Conservation (phyloP, 2,797 vertebrate species). For the Hoplostethus mediterraneus region DNA sequence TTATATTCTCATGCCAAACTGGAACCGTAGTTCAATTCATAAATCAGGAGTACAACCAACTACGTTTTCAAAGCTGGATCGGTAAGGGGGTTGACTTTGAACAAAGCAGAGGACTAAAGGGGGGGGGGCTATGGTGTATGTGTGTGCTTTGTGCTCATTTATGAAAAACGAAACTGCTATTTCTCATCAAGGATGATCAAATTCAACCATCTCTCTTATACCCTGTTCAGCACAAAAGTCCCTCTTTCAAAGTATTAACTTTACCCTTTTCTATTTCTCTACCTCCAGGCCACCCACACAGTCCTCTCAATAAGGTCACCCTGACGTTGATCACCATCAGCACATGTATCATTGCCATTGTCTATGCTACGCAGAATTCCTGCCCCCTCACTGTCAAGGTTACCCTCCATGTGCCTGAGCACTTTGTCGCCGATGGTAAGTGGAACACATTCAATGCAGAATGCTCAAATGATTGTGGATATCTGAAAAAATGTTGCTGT, state of each 20-base stretch:
- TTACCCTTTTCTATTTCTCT: constrained; percentile 40
- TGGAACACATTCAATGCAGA: constrained; percentile 34
- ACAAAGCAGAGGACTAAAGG: background rate
- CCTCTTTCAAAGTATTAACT: constrained; percentile 27
- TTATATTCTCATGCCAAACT: constrained; percentile 44
- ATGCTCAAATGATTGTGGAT: background rate
- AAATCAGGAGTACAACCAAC: constrained; percentile 59
- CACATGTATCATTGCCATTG: constrained; percentile 94
- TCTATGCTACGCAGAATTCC: constrained; percentile 94
- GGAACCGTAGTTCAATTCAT: constrained; percentile 49
- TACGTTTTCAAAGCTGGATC: constrained; percentile 23
- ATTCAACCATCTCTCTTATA: constrained; percentile 4
- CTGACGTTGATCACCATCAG: constrained; percentile 96
- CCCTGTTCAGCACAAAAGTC: constrained; percentile 9
- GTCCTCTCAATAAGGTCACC: constrained; percentile 95
- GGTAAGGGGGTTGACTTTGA: background rate
- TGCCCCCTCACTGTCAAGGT: constrained; percentile 97
- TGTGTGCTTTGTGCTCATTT: background rate
- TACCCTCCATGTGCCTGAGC: constrained; percentile 96
- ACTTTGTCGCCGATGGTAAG: constrained; percentile 99
- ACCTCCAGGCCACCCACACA: constrained; percentile 91
- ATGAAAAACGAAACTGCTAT: background rate
- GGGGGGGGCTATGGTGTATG: background rate
- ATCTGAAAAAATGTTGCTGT: too few species aligned
- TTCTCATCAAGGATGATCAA: constrained; percentile 3